Evolutionary conservation across 2,888 invertebrate species (phyloP).

Genomic region (Keiferia lycopersicella): DNA sequence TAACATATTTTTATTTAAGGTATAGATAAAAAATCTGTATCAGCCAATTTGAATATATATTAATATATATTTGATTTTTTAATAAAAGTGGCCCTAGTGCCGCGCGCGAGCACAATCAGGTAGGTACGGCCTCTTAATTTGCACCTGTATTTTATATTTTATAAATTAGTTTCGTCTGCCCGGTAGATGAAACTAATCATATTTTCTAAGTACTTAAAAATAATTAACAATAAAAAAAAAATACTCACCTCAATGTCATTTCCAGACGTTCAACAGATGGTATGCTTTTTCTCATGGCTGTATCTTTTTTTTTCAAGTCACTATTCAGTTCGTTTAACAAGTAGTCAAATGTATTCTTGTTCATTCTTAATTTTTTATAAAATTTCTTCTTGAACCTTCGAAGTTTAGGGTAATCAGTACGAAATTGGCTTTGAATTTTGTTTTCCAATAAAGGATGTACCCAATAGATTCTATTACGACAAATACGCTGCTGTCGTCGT

Average conservation of each 20-base stretch:
- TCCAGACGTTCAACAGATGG: slow-evolving; percentile 34
- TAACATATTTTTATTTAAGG: slow-evolving; percentile 26
- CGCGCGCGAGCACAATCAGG: slow-evolving; percentile 30
- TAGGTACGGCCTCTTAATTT: slow-evolving; percentile 32
- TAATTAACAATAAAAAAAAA: too few species aligned
- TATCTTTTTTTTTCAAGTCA: slow-evolving; percentile 33
- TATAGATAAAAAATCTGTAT: slow-evolving; percentile 19
- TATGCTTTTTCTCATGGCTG: slow-evolving; percentile 34
- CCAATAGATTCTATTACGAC: slow-evolving; percentile 34
- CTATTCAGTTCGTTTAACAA: slow-evolving; percentile 33
- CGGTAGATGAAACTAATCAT: slow-evolving; percentile 32
- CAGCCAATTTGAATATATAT: too few species aligned
- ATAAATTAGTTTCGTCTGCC: slow-evolving; percentile 31
- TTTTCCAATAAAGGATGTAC: slow-evolving; percentile 34
- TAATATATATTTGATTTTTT: slow-evolving; percentile 23
- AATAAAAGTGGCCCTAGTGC: slow-evolving; percentile 30
- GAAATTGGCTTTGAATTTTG: slow-evolving; percentile 33
- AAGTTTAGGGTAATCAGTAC: slow-evolving; percentile 30
- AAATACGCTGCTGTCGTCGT: slow-evolving; percentile 27
- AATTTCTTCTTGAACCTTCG: slow-evolving; percentile 29
- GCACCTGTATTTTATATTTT: slow-evolving; percentile 28
- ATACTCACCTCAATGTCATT: slow-evolving; percentile 33
- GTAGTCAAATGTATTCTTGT: slow-evolving; percentile 30
- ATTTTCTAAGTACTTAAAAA: slow-evolving; percentile 31
- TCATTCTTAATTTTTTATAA: slow-evolving; percentile 30